Evolutionary conservation across 2,797 vertebrate species (phyloP), one percentile per base, ranked within the genome.

Genomic region (Diplodus sargus): DNA sequence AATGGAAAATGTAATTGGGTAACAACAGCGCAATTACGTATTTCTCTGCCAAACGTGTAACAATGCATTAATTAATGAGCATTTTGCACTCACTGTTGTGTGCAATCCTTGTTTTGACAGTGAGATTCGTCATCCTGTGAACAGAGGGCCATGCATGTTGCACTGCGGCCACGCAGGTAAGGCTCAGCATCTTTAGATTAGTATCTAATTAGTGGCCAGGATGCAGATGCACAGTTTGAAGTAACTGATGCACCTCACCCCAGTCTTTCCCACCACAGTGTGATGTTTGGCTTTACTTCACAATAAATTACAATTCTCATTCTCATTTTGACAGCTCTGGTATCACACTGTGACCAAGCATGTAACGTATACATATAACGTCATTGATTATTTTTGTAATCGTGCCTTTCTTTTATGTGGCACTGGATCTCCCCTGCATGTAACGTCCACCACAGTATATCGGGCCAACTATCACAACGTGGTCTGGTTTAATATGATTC

Each of bases 161-260:
- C 87, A n/a, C 75, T 95, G 62, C 86, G 93, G 53, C 93, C 90
- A 58, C 92, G 93, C 74, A 94, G 94, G 94, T 94, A 92, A 92
- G 86, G 8, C 43, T 77, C 12, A 42, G 43, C 51, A 45, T 81
- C 6, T 5, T 56, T 45, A 45, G 5, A 5, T 56, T 15, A 17
- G 22, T 56, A 43, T 12, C n/a, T 28, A 42, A 52, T 59, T 20
- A 65, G 18, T 17, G 60, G 17, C 14, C 30, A 57, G 56, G 30
- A 64, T 54, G 49, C 52, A 45, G 4, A 45, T 45, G 43, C 15
- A 45, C 25, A 54, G n/a, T 48, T 47, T 42, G 60, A 57, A 57
- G 23, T 59, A 48, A 25, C 49, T 43, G 34, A 64, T 34, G 18
- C 28, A 25, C 11, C 5, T 28, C 13, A 5, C 1, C 16, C 12